These are phyloP conservation scores for Pseudopipra pipra DNA, from an alignment of 2,113 vertebrate species.

Conservation along the genomic window DNA sequence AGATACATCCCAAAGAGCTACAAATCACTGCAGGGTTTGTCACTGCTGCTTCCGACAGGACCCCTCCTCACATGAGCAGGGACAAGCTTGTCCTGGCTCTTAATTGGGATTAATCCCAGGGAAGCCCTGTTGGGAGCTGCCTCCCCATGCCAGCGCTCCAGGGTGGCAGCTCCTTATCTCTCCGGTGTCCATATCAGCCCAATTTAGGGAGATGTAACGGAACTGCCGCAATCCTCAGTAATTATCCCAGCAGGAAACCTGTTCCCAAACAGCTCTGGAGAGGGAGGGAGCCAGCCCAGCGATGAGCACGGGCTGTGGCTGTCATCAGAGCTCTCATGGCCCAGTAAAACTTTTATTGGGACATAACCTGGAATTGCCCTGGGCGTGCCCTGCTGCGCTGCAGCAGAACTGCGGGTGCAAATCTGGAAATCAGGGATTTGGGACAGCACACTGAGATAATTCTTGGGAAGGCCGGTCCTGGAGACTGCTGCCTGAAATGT, in stretches of 20 bases:
- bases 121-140: background rate
- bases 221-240: background rate
- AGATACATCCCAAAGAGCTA: background rate
- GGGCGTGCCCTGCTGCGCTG: fast-evolving
- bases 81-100: fast-evolving
- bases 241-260: background rate
- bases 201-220: fast-evolving
- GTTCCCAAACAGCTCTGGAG: background rate
- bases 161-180: background rate
- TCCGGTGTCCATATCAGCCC: fast-evolving
- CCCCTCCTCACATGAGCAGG: background rate
- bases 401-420: fast-evolving
- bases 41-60: background rate
- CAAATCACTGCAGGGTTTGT: fast-evolving
- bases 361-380: fast-evolving
- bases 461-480: background rate
- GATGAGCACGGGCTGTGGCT: fast-evolving
- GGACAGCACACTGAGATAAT: fast-evolving
- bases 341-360: background rate
- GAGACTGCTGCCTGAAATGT: fast-evolving
- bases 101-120: fast-evolving
- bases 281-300: background rate
- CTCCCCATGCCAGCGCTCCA: fast-evolving
- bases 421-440: background rate
- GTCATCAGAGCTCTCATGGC: background rate